Evolutionary conservation across 2,888 invertebrate genomes (phyloP).

Genomic region (Drosophila yooni): DNA sequence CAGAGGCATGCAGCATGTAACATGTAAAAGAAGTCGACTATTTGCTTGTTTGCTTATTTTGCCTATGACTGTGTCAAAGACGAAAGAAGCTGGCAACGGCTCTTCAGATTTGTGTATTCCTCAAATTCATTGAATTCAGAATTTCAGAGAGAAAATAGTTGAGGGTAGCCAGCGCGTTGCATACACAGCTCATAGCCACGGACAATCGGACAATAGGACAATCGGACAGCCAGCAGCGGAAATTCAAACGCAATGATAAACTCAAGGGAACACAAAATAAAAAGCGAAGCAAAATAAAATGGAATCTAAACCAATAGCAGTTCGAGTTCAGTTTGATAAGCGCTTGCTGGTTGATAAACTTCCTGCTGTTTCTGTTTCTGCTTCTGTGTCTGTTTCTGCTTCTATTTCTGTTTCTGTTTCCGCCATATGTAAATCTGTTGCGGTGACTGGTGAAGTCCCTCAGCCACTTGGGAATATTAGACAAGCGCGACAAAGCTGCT

Average conservation of each 20-base stretch:
- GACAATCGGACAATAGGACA: neutral
- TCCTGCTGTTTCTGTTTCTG: neutral
- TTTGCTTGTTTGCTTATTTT: constrained; percentile 54
- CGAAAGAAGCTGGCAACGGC: constrained; percentile 28
- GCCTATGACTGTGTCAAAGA: constrained; percentile 58
- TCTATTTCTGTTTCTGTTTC: neutral
- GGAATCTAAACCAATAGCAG: constrained; percentile 8
- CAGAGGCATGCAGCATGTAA: neutral
- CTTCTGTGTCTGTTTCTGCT: neutral
- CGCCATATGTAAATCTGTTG: neutral
- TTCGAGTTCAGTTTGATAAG: constrained; percentile 21
- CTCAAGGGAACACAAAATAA: constrained; percentile 20
- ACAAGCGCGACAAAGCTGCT: neutral
- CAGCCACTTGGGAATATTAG: neutral
- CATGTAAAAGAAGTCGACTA: neutral
- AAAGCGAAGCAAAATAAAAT: neutral
- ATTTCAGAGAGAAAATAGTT: constrained; percentile 15
- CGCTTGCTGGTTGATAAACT: neutral
- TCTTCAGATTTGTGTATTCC: constrained; percentile 57
- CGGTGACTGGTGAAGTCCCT: neutral
- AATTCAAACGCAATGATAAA: constrained; percentile 74
- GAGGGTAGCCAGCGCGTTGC: constrained; percentile 18
- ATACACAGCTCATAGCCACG: constrained; percentile 23
- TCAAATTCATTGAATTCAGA: constrained; percentile 72
- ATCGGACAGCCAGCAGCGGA: constrained; percentile 41